Base-by-base conservation (phyloP, 2,797 vertebrate species). In the Oreochromis mossambicus region DNA sequence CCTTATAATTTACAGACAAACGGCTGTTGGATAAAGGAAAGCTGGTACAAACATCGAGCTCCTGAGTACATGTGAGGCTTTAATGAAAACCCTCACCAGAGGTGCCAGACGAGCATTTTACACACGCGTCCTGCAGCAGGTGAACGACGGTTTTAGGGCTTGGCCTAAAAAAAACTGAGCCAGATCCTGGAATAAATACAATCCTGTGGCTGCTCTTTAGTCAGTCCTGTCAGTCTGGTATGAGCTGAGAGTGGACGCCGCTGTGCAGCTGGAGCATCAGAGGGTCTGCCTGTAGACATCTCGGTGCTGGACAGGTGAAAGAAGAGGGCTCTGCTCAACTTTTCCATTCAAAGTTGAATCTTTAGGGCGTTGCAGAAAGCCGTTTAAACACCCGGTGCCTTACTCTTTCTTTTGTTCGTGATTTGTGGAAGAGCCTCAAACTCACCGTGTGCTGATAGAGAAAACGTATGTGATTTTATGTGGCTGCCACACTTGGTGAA, bases 371-470 rank as follows among this genome's bases (percentile, higher is more conserved):
- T 73, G 43, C 68, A 48, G 24, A 32, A 75, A 75, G 17, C 17
- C 0, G 4, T 50, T 73, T 50, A 32, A 4, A 13, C 26, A 29
- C 17, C 15, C 15, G 1, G 70, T 75, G 26, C 70, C 70, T 75
- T 50, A 32, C 0, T 19, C 15, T 8, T 43, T 73, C 4, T 12
- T 48, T 48, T 48, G 15, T 7, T 48, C 15, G 0, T 29, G 68
- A 48, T 73, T 46, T 48, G 24, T 4, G 41, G 36, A 46, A 46
- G 68, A 0, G 24, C 15, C 68, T 73, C 10, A 48, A 29, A 26
- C 12, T 10, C 63, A 6, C 36, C 5, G 36, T 41, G 3, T 68
- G 63, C 38, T 26, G 63, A 8, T 41, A n/a, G 61, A 68, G 58
- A 70, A 3, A 41, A 17, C 2, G 6, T 46, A 15, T 15, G 32